phyloP scores from a whole-genome alignment of 2,888 invertebrate genomes.

The Hermaeophaga mercurialis region DNA sequence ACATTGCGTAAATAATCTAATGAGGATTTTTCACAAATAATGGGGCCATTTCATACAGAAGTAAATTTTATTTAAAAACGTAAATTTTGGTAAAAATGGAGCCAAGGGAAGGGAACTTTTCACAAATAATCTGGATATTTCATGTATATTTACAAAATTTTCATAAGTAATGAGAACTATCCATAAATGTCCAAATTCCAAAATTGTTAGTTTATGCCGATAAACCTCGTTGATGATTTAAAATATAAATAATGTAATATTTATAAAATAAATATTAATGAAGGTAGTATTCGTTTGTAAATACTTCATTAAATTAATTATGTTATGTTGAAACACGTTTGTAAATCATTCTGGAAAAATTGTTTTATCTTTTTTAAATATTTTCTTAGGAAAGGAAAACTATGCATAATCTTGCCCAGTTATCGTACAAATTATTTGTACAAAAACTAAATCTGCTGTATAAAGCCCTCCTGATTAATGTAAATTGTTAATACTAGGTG shows the following conservation, averaged over 20 bases:
- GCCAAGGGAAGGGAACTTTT: too few species aligned
- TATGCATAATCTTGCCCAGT: conserved; percentile 35
- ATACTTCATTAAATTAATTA: conserved; percentile 36
- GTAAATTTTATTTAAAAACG: too few species aligned
- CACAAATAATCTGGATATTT: too few species aligned
- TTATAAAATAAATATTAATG: conserved; percentile 43
- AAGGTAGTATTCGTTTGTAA: conserved; percentile 36
- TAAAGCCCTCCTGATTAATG: conserved; percentile 52
- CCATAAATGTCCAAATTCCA: too few species aligned
- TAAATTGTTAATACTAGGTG: conserved; percentile 57
- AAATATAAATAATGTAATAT: conserved; percentile 37
- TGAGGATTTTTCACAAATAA: too few species aligned
- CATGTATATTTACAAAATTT: too few species aligned
- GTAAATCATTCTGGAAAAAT: conserved; percentile 11
- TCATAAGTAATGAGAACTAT: too few species aligned
- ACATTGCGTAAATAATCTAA: too few species aligned
- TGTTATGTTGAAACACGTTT: conserved; percentile 30
- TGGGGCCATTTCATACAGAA: too few species aligned
- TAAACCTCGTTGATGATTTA: conserved; percentile 15
- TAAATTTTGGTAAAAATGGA: too few species aligned
- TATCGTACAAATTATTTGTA: conserved; percentile 47
- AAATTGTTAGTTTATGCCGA: too few species aligned
- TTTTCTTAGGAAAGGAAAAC: conserved; percentile 20
- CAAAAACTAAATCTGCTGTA: conserved; percentile 49
- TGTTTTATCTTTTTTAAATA: conserved; percentile 9